Conservation (phyloP, 1,140 invertebrate species). For the Tribolium castaneum region DNA sequence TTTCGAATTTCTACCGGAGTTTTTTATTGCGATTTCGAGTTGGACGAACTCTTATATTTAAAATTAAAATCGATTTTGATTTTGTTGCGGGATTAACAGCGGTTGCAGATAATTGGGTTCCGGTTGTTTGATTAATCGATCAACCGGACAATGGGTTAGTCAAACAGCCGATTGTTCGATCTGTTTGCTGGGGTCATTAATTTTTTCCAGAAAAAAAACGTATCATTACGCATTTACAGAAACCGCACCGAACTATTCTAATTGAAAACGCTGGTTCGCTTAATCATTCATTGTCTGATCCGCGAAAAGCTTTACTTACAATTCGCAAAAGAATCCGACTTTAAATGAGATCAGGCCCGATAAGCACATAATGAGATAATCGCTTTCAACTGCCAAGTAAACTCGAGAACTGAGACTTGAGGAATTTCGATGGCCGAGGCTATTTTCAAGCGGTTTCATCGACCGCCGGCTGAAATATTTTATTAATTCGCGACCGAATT, state of each 20-base stretch:
- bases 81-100: background rate
- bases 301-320: no score
- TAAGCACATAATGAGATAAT: conserved; percentile 14
- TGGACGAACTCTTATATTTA: background rate
- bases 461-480: background rate
- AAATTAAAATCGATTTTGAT: background rate
- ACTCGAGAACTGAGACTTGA: background rate
- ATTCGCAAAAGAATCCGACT: background rate
- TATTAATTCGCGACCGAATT: background rate
- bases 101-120: background rate
- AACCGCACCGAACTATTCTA: background rate
- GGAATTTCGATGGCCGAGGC: background rate
- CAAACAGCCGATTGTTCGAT: conserved; percentile 3
- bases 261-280: background rate
- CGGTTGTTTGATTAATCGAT: conserved; percentile 20
- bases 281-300: background rate
- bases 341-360: background rate
- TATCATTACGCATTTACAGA: background rate
- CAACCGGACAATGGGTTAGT: conserved; percentile 8
- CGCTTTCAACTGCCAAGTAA: background rate
- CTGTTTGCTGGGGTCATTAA: background rate
- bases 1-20: background rate
- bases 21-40: background rate
- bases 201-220: background rate
- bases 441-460: background rate